Evolutionary conservation across 2,888 invertebrate genomes (phyloP).

Genomic region (Caenorhabditis zanzibari): DNA sequence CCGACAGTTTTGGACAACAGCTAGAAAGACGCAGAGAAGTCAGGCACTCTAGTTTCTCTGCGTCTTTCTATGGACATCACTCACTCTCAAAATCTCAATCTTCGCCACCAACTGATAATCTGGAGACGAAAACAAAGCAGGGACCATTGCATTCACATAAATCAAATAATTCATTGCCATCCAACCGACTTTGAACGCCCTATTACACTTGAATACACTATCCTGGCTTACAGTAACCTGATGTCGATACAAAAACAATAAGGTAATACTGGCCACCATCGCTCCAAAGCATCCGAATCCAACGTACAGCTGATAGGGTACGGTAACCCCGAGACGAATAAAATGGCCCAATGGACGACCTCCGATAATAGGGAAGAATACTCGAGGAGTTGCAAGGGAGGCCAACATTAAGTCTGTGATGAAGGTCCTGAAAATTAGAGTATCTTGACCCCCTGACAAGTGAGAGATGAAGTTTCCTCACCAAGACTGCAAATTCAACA

Average conservation of each 20-base stretch:
- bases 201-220: background rate
- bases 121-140: slow-evolving; percentile 32
- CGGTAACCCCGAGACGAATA: background rate
- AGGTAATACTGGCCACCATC: slow-evolving; percentile 44
- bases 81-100: slow-evolving; percentile 28
- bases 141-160: slow-evolving; percentile 37
- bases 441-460: too few relatives aligned
- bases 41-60: too few relatives aligned
- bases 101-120: slow-evolving; percentile 21
- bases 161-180: slow-evolving; percentile 30
- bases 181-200: background rate
- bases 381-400: slow-evolving; percentile 8
- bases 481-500: slow-evolving; percentile 55
- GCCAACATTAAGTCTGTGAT: slow-evolving; percentile 24
- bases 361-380: slow-evolving; percentile 41
- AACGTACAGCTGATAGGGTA: slow-evolving; percentile 21
- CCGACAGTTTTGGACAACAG: too few relatives aligned
- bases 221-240: slow-evolving; percentile 18
- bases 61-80: too few relatives aligned
- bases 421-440: slow-evolving; percentile 19
- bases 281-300: slow-evolving; percentile 46
- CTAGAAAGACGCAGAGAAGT: too few relatives aligned
- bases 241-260: slow-evolving; percentile 51
- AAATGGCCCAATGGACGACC: slow-evolving; percentile 45
- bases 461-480: background rate